Conservation (phyloP, 2,888 invertebrate species). For the Ornithoptera priamus region DNA sequence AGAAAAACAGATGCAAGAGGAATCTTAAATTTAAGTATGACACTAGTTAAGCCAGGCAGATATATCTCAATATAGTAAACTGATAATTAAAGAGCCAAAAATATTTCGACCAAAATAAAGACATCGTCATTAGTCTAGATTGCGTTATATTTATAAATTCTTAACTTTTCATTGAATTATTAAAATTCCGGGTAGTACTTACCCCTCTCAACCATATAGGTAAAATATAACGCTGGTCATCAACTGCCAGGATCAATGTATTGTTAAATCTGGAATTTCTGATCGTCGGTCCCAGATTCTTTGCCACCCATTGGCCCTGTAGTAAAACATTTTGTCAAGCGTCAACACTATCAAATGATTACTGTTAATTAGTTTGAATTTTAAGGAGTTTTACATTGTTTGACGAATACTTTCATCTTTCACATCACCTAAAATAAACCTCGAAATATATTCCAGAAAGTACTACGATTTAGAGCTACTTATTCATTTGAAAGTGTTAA, state of each 20-base stretch:
- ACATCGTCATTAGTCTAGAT: background rate
- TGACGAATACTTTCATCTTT: no score
- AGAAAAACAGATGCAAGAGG: background rate
- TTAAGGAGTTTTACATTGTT: no score
- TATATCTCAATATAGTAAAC: background rate
- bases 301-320: slow-evolving; percentile 84
- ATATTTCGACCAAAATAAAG: no score
- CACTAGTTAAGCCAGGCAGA: background rate
- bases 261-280: slow-evolving; percentile 78
- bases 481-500: no score
- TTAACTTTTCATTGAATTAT: background rate
- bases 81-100: no score
- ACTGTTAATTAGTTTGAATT: background rate
- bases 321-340: slow-evolving; percentile 46
- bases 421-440: no score
- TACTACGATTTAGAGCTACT: no score
- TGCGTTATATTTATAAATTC: background rate
- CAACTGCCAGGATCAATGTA: slow-evolving; percentile 85
- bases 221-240: slow-evolving; percentile 86
- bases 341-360: background rate
- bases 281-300: slow-evolving; percentile 88
- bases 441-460: no score
- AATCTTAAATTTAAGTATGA: background rate
- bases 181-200: slow-evolving; percentile 41
- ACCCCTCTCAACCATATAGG: slow-evolving; percentile 84